A percentile compares a stretch with the other conserved stretches of the same genome.
These are phyloP conservation scores for Anhinga anhinga DNA, from an alignment of 2,113 vertebrate species.

Conservation along the genomic window DNA sequence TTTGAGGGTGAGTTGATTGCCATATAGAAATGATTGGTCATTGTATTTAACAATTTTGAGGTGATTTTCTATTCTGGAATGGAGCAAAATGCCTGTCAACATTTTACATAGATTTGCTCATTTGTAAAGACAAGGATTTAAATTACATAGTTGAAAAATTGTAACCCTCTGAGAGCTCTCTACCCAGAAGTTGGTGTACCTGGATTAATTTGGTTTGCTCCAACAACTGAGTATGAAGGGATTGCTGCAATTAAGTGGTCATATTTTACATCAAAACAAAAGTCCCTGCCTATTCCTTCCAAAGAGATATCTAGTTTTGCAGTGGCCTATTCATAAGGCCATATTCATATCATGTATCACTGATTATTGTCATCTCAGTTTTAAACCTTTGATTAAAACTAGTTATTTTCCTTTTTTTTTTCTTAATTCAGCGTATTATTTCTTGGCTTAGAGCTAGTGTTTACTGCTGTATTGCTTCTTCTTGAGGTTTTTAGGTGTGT, in stretches of 20 bases:
- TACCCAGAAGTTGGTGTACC: background rate
- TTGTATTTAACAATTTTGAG: background rate
- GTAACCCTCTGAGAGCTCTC: background rate
- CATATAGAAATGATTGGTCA: background rate
- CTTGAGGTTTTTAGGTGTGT: background rate
- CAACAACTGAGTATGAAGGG: background rate
- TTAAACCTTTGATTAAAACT: constrained; percentile 19
- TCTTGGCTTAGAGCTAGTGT: constrained; percentile 13
- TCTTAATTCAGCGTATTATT: background rate
- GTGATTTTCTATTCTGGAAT: background rate
- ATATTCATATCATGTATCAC: background rate
- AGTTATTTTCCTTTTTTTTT: background rate
- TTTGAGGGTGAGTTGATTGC: background rate
- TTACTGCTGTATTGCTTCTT: background rate
- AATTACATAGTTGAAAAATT: background rate
- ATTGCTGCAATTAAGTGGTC: background rate
- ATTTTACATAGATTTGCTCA: background rate
- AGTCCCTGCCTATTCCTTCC: background rate
- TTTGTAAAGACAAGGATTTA: background rate
- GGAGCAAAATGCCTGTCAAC: background rate
- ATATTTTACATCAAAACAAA: background rate
- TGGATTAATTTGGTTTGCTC: background rate
- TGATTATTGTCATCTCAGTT: background rate
- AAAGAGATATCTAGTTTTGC: background rate
- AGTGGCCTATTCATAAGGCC: background rate